These are phyloP conservation scores for Trogon surrucura DNA, from an alignment of 2,113 vertebrate genomes.

Conservation along the genomic window DNA sequence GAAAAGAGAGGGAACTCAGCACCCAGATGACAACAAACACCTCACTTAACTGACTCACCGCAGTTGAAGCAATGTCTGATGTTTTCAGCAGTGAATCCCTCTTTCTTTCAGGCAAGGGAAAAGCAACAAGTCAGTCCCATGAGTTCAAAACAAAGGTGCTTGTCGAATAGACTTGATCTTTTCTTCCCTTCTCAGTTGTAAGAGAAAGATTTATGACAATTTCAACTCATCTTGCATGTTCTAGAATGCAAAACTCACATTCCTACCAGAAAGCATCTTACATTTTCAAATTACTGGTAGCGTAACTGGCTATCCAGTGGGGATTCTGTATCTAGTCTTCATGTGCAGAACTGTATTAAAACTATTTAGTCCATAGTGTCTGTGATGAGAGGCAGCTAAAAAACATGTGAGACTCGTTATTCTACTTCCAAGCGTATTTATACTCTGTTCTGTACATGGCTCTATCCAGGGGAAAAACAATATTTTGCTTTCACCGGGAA, in stretches of 20 bases:
- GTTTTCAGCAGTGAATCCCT: not conserved
- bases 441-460: not conserved
- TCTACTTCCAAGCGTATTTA: not conserved
- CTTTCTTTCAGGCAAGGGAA: not conserved
- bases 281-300: not conserved
- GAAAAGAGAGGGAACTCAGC: not conserved
- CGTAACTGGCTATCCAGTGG: too few species aligned
- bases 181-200: not conserved
- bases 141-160: not conserved
- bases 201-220: not conserved
- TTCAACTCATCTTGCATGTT: not conserved
- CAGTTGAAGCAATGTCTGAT: accelerated
- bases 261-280: not conserved
- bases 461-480: not conserved
- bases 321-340: not conserved
- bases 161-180: accelerated
- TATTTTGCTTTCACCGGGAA: not conserved
- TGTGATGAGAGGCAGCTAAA: not conserved
- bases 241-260: not conserved
- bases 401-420: not conserved
- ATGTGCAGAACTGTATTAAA: not conserved
- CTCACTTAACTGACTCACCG: not conserved
- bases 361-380: too few species aligned
- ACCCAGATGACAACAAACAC: not conserved
- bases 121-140: not conserved